These are phyloP conservation scores for Maniola hyperantus DNA, from an alignment of 2,888 invertebrate species.

Conservation along the genomic window DNA sequence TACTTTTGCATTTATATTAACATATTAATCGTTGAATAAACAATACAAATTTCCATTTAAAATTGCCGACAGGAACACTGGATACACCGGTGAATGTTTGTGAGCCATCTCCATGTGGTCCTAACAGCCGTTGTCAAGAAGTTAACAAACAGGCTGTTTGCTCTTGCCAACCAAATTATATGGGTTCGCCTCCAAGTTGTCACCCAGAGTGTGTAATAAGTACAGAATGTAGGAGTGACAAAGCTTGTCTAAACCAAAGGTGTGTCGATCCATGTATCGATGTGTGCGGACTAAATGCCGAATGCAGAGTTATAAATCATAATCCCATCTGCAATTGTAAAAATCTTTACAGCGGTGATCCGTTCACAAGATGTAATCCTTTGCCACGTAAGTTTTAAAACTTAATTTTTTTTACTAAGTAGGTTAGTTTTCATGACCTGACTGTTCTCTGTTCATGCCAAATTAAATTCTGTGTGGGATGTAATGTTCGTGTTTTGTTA, in stretches of 20 bases:
- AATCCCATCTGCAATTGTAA: constrained; percentile 89
- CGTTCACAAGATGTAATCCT: constrained; percentile 81
- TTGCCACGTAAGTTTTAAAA: constrained; percentile 41
- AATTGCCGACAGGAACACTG: constrained; percentile 11
- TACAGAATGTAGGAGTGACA: constrained; percentile 87
- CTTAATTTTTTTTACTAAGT: neutral
- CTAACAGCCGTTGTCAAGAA: constrained; percentile 85
- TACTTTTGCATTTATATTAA: too few relatives aligned
- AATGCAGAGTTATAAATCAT: constrained; percentile 88
- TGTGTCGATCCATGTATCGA: constrained; percentile 88
- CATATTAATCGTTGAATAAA: neutral
- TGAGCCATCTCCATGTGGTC: constrained; percentile 80
- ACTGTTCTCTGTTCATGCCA: neutral
- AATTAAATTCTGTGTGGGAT: neutral
- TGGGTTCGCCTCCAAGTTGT: constrained; percentile 88
- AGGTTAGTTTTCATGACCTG: neutral
- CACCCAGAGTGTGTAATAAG: constrained; percentile 91
- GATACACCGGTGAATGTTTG: constrained; percentile 3
- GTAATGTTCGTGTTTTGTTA: constrained; percentile 10
- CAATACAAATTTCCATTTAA: neutral
- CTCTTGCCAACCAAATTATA: constrained; percentile 85
- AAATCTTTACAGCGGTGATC: constrained; percentile 87
- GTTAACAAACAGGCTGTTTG: constrained; percentile 81
- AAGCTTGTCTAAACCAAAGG: constrained; percentile 87
- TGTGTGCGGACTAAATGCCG: constrained; percentile 85